Conservation (phyloP, 2,888 invertebrate species). For the Eupithecia centaureata region DNA sequence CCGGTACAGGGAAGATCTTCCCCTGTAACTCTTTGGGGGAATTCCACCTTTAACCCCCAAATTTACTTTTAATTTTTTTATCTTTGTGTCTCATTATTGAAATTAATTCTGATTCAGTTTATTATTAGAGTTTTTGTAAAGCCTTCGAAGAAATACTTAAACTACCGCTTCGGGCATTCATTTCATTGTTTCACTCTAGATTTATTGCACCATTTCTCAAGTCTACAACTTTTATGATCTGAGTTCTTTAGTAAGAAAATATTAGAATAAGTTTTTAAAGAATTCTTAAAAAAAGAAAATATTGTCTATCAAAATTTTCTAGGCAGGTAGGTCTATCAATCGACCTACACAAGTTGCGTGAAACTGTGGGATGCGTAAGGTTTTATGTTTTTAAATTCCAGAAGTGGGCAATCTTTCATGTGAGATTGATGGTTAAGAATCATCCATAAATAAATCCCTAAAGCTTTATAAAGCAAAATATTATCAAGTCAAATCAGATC, state of each 20-base stretch:
- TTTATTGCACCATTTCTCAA: slow-evolving; percentile 25
- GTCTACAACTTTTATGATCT: slow-evolving; percentile 25
- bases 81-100: not conserved
- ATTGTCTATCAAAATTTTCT: not conserved
- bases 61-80: too few relatives aligned
- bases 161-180: slow-evolving; percentile 20
- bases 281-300: slow-evolving; percentile 6
- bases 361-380: not conserved
- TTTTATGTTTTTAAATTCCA: not conserved
- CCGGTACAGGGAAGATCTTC: too few relatives aligned
- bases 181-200: slow-evolving; percentile 17
- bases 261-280: slow-evolving; percentile 26
- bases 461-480: not conserved
- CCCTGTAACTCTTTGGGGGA: too few relatives aligned
- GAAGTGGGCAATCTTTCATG: not conserved
- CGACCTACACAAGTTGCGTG: not conserved
- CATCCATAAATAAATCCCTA: not conserved
- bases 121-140: not conserved
- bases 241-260: slow-evolving; percentile 15
- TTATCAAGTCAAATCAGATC: not conserved
- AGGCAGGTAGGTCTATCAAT: not conserved
- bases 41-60: too few relatives aligned
- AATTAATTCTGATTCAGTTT: not conserved
- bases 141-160: slow-evolving; percentile 8
- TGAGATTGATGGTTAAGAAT: not conserved